Evolutionary conservation across 1,140 invertebrate species (phyloP).

Genomic region (Pteromalus puparum): DNA sequence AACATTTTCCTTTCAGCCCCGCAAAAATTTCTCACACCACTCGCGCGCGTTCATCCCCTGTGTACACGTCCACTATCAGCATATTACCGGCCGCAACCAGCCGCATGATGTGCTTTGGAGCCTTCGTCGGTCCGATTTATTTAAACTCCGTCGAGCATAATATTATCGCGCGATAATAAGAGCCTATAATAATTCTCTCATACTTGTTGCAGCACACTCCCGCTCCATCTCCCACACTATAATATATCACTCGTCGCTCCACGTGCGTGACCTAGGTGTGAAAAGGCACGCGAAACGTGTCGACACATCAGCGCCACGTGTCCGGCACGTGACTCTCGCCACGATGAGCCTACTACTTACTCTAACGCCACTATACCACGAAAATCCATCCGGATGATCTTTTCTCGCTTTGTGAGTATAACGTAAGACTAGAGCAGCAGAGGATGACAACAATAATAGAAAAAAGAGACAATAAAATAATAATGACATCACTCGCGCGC

Average conservation of each 20-base stretch:
- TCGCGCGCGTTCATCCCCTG: neutral
- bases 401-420: neutral
- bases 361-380: neutral
- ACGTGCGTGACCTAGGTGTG: neutral
- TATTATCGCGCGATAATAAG: conserved; percentile 40
- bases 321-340: conserved; percentile 59
- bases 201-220: conserved; percentile 42
- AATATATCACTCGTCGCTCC: neutral
- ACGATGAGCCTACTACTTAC: neutral
- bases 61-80: neutral
- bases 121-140: conserved; percentile 27
- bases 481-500: conserved; percentile 14
- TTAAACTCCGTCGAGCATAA: conserved; percentile 36
- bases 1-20: conserved; percentile 9
- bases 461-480: conserved; percentile 15
- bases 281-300: conserved; percentile 36
- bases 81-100: neutral
- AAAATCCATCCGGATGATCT: neutral
- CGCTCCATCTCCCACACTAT: neutral
- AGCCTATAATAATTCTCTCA: neutral
- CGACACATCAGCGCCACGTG: conserved; percentile 57
- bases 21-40: conserved; percentile 32
- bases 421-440: neutral
- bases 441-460: neutral
- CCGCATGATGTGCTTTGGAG: neutral